A percentile compares a stretch with the other conserved stretches of the same genome.
These are phyloP conservation scores for Platysternon megacephalum DNA, from an alignment of 2,113 vertebrate genomes.

Conservation along the genomic window DNA sequence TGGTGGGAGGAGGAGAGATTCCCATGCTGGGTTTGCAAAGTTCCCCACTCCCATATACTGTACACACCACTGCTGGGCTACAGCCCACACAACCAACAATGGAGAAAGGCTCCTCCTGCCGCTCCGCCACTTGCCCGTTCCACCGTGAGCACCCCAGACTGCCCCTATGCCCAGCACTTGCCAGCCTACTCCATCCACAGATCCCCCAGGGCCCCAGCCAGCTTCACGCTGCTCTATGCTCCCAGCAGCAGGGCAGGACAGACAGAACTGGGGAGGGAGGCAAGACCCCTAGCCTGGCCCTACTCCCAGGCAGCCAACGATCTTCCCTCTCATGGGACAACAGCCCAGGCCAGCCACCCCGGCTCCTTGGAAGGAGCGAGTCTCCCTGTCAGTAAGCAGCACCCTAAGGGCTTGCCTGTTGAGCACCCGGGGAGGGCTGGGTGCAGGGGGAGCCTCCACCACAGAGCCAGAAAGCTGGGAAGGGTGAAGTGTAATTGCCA, in stretches of 20 bases:
- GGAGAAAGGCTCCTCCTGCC: not conserved
- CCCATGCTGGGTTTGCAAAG: not conserved
- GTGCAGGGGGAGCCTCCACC: not conserved
- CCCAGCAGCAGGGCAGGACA: not conserved
- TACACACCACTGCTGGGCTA: not conserved
- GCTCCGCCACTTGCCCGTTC: not conserved
- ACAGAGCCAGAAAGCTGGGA: not conserved
- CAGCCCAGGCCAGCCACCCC: not conserved
- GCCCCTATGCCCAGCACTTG: not conserved
- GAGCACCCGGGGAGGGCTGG: not conserved
- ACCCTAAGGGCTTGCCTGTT: not conserved
- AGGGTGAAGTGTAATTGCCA: fast-evolving
- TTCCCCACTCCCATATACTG: not conserved
- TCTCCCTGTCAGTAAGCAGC: not conserved
- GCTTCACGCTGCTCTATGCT: not conserved
- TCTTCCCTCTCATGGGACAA: not conserved
- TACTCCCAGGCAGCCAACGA: not conserved
- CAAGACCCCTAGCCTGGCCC: not conserved
- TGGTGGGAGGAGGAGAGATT: not conserved
- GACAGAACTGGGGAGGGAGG: not conserved
- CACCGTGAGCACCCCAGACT: not conserved
- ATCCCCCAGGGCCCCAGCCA: not conserved
- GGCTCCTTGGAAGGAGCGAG: not conserved
- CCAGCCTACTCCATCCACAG: not conserved
- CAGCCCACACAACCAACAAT: not conserved